Evolutionary conservation across 2,113 vertebrate species (phyloP), one percentile per base, ranked within the genome.

Genomic region (Stigmatopora argus): DNA sequence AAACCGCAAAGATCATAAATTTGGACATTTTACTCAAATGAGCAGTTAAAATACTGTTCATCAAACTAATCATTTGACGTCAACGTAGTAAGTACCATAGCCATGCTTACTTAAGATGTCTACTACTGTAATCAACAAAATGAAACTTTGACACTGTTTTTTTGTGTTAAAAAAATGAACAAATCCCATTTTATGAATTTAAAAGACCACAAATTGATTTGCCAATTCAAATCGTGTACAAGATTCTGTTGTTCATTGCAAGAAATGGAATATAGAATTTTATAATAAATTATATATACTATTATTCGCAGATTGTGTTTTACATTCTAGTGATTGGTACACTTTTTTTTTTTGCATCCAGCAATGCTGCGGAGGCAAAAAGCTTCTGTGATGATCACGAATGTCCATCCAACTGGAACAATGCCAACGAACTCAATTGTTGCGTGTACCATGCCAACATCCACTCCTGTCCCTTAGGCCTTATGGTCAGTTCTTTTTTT

Each of bases 371-470:
- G 59, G 86, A 17, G 12, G 77, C 88, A 34, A 90, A 89, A 73
- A 67, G 80, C 44, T 89, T 92, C 72, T 86, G 87, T 62, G 61
- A 88, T 13, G 87, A 93, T 67, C 79, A 83, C 23, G 84, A 90
- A 26, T 90, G 90, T 49, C 92, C 87, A 0, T 56, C 79, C 19
- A 88, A 92, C 70, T 90, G 87, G 88, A 91, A 89, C 73, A 83
- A 74, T 41, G 84, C 90, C 46, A 84, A 69, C 15, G 87, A 84
- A 66, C 83, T 91, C 77, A 90, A 92, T 87, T 88, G 76, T 73
- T 91, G 74, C 0, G 71, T 92, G 56, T 89, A 91, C 79, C 83
- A 87, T 5, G 73, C 70, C 62, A 92, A 90, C 78, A 90, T 90
- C 67, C 89, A 71, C 23, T 89, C 76, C 41, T 90, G 85, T 65